Evolutionary conservation across 2,113 vertebrate genomes (phyloP).

Genomic region (Channa maculata): DNA sequence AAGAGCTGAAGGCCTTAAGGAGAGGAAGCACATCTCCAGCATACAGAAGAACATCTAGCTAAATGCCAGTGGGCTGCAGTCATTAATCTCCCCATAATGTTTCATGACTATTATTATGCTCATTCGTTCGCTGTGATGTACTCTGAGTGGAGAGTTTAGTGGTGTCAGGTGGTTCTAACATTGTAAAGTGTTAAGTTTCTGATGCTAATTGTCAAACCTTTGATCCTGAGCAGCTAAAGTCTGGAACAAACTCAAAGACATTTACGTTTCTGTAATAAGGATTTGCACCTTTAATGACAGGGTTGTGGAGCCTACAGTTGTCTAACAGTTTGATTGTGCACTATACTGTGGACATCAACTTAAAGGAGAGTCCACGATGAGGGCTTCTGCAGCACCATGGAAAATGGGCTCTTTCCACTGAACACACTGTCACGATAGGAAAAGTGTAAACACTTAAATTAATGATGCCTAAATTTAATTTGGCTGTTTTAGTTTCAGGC

Average conservation of each 20-base stretch:
- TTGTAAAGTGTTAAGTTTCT: conserved; percentile 30
- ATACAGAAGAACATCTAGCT: conserved; percentile 60
- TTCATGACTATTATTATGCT: conserved; percentile 63
- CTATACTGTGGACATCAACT: too few species aligned
- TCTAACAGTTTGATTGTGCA: too few species aligned
- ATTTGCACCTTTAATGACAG: too few species aligned
- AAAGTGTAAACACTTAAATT: too few species aligned
- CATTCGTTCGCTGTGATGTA: conserved; percentile 36
- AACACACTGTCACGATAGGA: too few species aligned
- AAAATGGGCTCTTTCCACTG: too few species aligned
- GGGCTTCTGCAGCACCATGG: too few species aligned
- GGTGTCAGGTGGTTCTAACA: conserved; percentile 44
- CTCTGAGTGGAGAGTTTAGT: conserved; percentile 44
- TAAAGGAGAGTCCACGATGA: too few species aligned
- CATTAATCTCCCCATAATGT: conserved; percentile 69
- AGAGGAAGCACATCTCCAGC: conserved; percentile 45
- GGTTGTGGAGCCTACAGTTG: too few species aligned
- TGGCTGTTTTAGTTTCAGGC: too few species aligned
- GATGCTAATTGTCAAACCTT: conserved; percentile 57
- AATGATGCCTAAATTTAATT: too few species aligned
- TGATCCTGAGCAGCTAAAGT: conserved; percentile 41
- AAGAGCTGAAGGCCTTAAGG: conserved; percentile 59
- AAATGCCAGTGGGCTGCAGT: conserved; percentile 58
- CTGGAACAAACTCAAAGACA: neutral
- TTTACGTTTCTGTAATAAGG: conserved; percentile 14